Evolutionary conservation across 1,140 invertebrate genomes (phyloP).

Genomic region (Hycleus cichorii): DNA sequence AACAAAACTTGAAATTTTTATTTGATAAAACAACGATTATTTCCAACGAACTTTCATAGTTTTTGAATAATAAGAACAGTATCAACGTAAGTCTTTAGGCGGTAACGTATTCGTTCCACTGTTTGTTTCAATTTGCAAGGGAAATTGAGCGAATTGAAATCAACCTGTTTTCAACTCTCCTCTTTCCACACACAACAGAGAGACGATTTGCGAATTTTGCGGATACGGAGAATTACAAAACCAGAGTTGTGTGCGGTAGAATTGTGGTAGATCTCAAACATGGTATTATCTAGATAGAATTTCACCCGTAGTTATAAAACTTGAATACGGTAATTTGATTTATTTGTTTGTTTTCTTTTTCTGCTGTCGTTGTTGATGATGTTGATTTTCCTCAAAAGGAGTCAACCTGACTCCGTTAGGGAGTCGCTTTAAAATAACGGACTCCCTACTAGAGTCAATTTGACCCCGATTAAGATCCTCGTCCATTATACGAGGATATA

Average conservation of each 20-base stretch:
- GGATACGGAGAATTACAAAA: too few species aligned
- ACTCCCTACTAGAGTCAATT: constrained; percentile 97
- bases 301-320: too few species aligned
- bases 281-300: neutral
- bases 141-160: constrained; percentile 14
- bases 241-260: too few species aligned
- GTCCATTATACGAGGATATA: too few species aligned
- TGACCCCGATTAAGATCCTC: constrained; percentile 68
- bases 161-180: neutral
- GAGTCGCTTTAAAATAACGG: constrained; percentile 79
- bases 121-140: constrained; percentile 12
- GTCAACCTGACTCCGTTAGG: constrained; percentile 94
- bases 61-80: too few species aligned
- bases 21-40: too few species aligned
- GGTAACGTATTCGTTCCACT: neutral
- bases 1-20: too few species aligned
- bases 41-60: too few species aligned
- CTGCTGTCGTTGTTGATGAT: neutral
- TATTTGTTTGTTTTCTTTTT: too few species aligned
- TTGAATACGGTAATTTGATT: neutral
- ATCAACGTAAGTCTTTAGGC: too few species aligned
- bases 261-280: too few species aligned
- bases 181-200: neutral
- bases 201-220: too few species aligned
- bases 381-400: constrained; percentile 58